phyloP scores from a whole-genome alignment of 2,113 vertebrate genomes.

The Labrus mixtus region DNA sequence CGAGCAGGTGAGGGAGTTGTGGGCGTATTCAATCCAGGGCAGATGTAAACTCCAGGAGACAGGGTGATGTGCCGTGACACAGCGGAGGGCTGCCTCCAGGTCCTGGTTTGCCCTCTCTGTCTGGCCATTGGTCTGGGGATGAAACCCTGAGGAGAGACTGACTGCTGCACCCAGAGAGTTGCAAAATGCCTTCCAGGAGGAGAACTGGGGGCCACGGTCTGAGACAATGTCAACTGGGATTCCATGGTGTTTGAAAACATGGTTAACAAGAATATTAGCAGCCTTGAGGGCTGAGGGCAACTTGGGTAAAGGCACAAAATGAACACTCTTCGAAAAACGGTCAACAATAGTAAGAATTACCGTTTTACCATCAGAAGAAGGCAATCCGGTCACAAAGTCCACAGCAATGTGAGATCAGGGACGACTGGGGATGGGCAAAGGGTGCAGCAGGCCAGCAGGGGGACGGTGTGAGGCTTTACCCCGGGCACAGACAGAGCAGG shows the following conservation, averaged over 20 bases:
- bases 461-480: not conserved
- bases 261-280: not conserved
- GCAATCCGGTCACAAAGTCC: not conserved
- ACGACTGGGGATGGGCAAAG: not conserved
- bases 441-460: not conserved
- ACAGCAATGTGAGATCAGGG: not conserved
- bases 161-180: fast-evolving
- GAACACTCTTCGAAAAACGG: not conserved
- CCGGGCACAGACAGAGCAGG: not conserved
- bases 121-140: not conserved
- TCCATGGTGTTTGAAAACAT: not conserved
- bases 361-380: not conserved
- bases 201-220: too few species aligned
- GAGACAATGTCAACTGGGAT: not conserved
- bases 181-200: not conserved
- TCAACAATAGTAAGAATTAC: not conserved
- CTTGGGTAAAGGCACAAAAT: not conserved
- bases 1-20: not conserved
- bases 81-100: not conserved
- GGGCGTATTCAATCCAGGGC: not conserved
- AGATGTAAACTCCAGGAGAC: not conserved
- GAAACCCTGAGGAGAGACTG: not conserved
- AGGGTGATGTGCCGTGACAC: fast-evolving
- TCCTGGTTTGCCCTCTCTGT: not conserved
- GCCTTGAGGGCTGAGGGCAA: not conserved